Evolutionary conservation across 2,888 invertebrate genomes (phyloP), one percentile per base, ranked within the genome.

Genomic region (Bombyx huttoni): DNA sequence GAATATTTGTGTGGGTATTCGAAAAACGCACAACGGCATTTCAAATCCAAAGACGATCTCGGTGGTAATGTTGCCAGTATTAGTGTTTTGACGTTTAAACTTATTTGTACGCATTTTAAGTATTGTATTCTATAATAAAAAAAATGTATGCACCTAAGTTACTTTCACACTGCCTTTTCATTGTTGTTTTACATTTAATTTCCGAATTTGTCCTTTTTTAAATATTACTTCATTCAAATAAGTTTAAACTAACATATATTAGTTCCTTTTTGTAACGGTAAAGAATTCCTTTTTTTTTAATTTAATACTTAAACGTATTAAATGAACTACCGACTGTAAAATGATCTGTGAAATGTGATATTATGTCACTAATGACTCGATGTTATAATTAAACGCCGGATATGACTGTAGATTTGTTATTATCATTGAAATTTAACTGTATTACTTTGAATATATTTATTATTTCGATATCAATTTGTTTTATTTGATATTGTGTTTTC

Each of bases 391-490:
- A 64, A 60, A 63, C 60, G 64, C 61, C 57, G 53, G 61, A 71
- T 65, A 63, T 65, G 63, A 68, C 60, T 65, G 63, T 67, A 66
- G 64, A 61, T 62, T 70, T 73, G 70, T 75, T 77, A 70, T 74
- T 73, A 73, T 73, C 63, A 67, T 67, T 65, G 65, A 65, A 75
- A 67, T 65, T 67, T 54, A 69, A 73, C 70, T 69, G 73, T 74
- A 75, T 73, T 77, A 73, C 73, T 73, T 75, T 73, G 66, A 78
- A 73, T 80, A 79, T 79, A 80, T 79, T 78, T 80, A 78, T 80
- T 79, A 78, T 78, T 79, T 78, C 67, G 64, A 74, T 67, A 67
- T 56, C 53, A 34, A 9, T 10, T 33, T 49, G 40, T 40, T 40
- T 40, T 40, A 40, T 40, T 40, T 40, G 12, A 40, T 7, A 40